A percentile compares a stretch with the other conserved stretches of the same genome.
phyloP scores from a whole-genome alignment of 2,888 invertebrate genomes.

The Mamestra brassicae region DNA sequence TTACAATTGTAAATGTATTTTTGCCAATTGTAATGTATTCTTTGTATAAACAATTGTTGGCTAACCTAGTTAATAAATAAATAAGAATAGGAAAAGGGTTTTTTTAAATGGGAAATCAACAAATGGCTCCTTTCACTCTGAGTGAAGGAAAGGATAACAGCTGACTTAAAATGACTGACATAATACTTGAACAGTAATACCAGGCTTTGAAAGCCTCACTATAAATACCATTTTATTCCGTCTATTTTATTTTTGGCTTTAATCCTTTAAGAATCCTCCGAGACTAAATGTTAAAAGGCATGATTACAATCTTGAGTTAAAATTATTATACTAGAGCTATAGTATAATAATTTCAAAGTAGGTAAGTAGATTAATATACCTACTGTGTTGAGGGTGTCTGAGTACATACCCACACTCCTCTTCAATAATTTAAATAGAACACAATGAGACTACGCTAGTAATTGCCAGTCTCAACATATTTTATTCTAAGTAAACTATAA shows the following conservation, averaged over 20 bases:
- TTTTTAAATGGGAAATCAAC: too few relatives aligned
- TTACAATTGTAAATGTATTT: too few relatives aligned
- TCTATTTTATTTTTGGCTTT: neutral
- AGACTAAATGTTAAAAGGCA: conserved; percentile 12
- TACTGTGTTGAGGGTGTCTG: conserved; percentile 10
- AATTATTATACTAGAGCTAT: neutral
- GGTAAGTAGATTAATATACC: neutral
- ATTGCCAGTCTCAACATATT: neutral
- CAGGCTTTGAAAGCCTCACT: neutral
- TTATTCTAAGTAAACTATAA: neutral
- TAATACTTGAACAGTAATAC: neutral
- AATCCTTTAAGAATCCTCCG: conserved; percentile 10
- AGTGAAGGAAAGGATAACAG: too few relatives aligned
- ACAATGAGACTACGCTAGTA: neutral
- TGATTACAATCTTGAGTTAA: conserved; percentile 7
- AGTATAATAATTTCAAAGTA: conserved; percentile 7
- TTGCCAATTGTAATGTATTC: too few relatives aligned
- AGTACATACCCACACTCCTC: neutral
- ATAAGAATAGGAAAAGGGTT: too few relatives aligned
- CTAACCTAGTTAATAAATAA: too few relatives aligned
- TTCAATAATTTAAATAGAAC: neutral
- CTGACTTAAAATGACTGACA: too few relatives aligned
- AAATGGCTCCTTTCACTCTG: too few relatives aligned
- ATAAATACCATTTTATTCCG: conserved; percentile 3
- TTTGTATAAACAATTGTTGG: too few relatives aligned